Base-by-base conservation (phyloP, 2,797 vertebrate genomes). In the Clamator glandarius region DNA sequence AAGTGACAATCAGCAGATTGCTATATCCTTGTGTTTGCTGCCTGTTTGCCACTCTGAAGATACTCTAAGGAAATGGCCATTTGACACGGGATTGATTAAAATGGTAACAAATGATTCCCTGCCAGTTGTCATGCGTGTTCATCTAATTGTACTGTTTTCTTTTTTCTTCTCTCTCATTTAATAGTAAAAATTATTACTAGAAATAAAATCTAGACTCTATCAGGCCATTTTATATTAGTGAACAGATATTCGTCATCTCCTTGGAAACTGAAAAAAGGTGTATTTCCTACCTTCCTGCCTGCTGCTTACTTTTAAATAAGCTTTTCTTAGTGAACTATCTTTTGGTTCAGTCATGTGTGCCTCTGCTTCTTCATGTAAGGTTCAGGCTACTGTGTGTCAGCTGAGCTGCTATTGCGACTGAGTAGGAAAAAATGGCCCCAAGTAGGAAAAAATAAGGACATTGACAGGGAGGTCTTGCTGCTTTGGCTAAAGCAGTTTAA, bases 1-100 rank as follows among this genome's bases (percentile, higher is more conserved):
- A 93, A 73, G 75, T 26, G 39, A 69, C 84, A 70, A 33, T 91
- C 87, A 70, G 93, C 81, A 87, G 76, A 69, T 58, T 78, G 70
- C 83, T 68, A 54, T 48, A 70, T 88, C 79, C 62, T 39, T 11
- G 21, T 15, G 10, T 79, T 83, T 75, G 25, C 84, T 92, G 89
- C 89, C 89, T 75, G 25, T 82, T 95, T 95, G 84, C 87, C 84
- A 90, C 81, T 95, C 96, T 95, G 95, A 97, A 94, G 93, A 82
- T 90, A 75, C 96, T 97, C 92, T 91, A 88, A 69, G 84, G 78
- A 85, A 94, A 83, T n/a, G 76, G 61, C 78, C 78, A 74, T 92
- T 91, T 77, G 86, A 79, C 82, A 73, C 1, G 9, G 86, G 62
- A 85, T 83, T 55, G 46, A 89, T 91, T 89, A 94, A 77, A 93